Percentiles rank a stretch among this genome's conserved stretches.
Conservation (phyloP, 2,888 invertebrate genomes). For the Pristionchus arcanus region DNA sequence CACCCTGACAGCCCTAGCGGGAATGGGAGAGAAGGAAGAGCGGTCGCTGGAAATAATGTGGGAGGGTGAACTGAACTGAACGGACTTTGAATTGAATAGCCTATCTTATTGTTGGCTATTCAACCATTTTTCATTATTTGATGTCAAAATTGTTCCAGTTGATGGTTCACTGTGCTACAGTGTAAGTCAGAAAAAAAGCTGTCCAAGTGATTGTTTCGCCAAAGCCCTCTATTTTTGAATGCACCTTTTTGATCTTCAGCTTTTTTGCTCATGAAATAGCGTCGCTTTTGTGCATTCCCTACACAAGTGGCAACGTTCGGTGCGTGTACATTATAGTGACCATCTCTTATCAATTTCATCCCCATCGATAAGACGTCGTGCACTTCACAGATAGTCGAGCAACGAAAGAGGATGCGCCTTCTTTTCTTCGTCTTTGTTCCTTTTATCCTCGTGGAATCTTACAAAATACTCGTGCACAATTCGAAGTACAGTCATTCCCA, state of each 20-base stretch:
- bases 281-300: background rate
- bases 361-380: background rate
- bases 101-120: too few species aligned
- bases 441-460: background rate
- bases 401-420: background rate
- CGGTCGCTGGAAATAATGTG: background rate
- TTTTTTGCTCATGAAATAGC: background rate
- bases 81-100: too few species aligned
- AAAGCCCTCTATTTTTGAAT: too few species aligned
- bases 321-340: background rate
- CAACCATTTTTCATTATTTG: too few species aligned
- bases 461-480: conserved; percentile 38
- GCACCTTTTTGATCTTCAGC: background rate
- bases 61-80: too few species aligned
- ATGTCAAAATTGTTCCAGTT: too few species aligned
- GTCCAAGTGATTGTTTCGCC: too few species aligned
- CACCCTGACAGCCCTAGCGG: too few species aligned
- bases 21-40: background rate
- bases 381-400: background rate
- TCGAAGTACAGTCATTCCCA: conserved; percentile 16
- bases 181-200: too few species aligned
- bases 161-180: too few species aligned
- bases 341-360: background rate
- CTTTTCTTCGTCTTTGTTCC: background rate
- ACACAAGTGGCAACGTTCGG: background rate